Base-by-base conservation (phyloP, 2,888 invertebrate species). In the Acleris cristana region DNA sequence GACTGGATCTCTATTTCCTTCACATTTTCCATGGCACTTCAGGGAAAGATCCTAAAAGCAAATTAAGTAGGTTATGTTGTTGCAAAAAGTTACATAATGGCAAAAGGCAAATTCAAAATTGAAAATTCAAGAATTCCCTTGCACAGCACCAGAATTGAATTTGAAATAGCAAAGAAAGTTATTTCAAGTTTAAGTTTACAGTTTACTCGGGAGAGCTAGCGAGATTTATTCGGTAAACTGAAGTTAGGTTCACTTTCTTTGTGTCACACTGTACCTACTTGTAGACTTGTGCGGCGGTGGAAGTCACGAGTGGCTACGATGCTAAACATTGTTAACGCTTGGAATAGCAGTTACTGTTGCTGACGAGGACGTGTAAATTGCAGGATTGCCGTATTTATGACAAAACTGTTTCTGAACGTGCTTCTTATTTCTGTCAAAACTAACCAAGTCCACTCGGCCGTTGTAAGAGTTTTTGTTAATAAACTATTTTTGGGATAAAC, bases 211-310 rank as follows among this genome's bases (percentile, higher is more conserved):
- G 67, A 77, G 79, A 66, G 66, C 56, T 79, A 74, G 72, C 77
- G 75, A 83, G 85, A 86, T 89, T 87, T 87, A 86, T 85, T 86
- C 81, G 80, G 82, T 78, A 79, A 84, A 84, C 81, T 84, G 75
- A 73, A 76, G 77, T 73, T 79, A 76, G 79, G 79, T 82, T 84
- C 77, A 85, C 84, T 84, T 85, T 85, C 88, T 87, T 87, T 89
- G 85, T 87, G 83, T 84, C 86, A 87, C 86, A 83, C 69, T 82
- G 84, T 86, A 83, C 44, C 79, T 83, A 80, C 76, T 76, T 71
- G 68, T 71, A 77, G 77, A 21, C 55, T 49, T 40, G n/a, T n/a
- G 52, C 5, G 21, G 52, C 23, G 52, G 60, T 44, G 14, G 18
- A 61, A 61, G 40, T 21, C 23, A 51, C 16, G 48, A 58, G 58